phyloP scores from a whole-genome alignment of 2,797 vertebrate species.

The Silurus aristotelis region DNA sequence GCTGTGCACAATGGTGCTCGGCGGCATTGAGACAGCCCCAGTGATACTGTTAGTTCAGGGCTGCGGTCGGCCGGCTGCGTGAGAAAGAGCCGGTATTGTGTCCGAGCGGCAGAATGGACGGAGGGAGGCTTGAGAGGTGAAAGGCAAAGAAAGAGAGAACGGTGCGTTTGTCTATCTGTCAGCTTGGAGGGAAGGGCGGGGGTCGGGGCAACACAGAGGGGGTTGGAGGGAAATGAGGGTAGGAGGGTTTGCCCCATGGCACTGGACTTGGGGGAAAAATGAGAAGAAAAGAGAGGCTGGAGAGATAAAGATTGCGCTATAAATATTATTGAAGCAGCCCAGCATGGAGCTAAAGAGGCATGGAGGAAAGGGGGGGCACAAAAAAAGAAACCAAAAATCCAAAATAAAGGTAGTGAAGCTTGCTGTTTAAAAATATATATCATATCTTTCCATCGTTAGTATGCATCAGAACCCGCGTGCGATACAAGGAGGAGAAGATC shows the following conservation, averaged over 20 bases:
- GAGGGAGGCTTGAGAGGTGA: conserved; percentile 74
- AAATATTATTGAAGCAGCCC: conserved; percentile 71
- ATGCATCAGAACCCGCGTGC: conserved; percentile 37
- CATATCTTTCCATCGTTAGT: conserved; percentile 40
- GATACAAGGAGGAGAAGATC: conserved; percentile 27
- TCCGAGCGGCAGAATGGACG: conserved; percentile 73
- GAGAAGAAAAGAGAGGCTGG: conserved; percentile 47
- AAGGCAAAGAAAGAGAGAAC: conserved; percentile 77
- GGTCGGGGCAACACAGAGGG: conserved; percentile 45
- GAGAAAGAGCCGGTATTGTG: conserved; percentile 82
- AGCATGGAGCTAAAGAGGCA: conserved; percentile 61
- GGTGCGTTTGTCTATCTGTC: conserved; percentile 79
- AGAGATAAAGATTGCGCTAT: conserved; percentile 63
- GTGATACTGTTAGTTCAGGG: conserved; percentile 82
- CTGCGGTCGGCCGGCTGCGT: conserved; percentile 73
- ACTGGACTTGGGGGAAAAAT: conserved; percentile 71
- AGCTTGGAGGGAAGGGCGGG: conserved; percentile 65
- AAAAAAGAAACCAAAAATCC: conserved; percentile 25
- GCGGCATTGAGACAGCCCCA: conserved; percentile 78
- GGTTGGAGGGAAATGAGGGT: conserved; percentile 48
- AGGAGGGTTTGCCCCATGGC: conserved; percentile 66
- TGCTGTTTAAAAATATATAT: conserved; percentile 59
- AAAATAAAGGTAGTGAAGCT: conserved; percentile 42
- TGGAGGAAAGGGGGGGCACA: conserved; percentile 39
- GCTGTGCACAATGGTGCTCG: conserved; percentile 84